Evolutionary conservation across 2,113 vertebrate species (phyloP).

Genomic region (Sardina pilchardus): DNA sequence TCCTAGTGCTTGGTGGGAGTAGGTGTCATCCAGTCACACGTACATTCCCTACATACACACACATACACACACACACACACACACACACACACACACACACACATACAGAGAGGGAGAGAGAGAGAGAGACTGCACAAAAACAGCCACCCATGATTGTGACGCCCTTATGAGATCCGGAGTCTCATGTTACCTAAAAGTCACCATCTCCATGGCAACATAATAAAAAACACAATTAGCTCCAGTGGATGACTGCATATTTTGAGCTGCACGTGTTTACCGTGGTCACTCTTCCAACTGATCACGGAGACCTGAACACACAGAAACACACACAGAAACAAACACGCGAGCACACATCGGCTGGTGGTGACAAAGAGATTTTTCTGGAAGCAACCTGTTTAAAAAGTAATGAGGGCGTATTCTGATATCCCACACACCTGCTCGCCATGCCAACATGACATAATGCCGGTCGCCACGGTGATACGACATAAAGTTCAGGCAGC

Average conservation of each 20-base stretch:
- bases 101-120: neutral
- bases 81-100: constrained; percentile 13
- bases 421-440: neutral
- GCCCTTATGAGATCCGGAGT: neutral
- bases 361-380: neutral
- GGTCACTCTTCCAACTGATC: neutral
- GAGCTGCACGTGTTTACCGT: neutral
- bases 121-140: neutral
- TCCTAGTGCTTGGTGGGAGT: constrained; percentile 4
- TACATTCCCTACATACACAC: neutral
- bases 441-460: neutral
- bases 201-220: neutral
- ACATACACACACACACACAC: neutral
- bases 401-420: neutral
- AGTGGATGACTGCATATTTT: neutral
- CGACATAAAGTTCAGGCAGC: neutral
- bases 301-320: neutral
- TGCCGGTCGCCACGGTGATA: constrained; percentile 1
- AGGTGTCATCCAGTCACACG: neutral
- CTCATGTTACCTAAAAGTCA: neutral
- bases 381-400: neutral
- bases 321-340: neutral
- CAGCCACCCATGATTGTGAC: neutral
- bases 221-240: constrained; percentile 3
- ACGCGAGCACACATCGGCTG: no score